Conservation (phyloP, 1,140 invertebrate genomes). For the Aporrectodea caliginosa region DNA sequence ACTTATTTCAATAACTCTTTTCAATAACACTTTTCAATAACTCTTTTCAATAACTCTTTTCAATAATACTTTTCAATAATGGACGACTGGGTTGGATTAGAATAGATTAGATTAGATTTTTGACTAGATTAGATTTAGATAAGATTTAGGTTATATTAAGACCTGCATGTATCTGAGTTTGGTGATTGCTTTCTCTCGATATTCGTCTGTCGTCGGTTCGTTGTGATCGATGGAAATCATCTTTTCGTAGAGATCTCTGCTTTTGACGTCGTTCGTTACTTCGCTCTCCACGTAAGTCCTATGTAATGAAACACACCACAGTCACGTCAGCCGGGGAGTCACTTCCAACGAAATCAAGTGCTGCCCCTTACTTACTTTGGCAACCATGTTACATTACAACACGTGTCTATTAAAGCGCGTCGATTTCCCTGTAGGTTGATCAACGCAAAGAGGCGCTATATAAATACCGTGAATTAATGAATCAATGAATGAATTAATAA, state of each 20-base stretch:
- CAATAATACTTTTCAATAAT: background rate
- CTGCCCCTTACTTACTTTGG: too few species aligned
- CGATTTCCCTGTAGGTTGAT: too few species aligned
- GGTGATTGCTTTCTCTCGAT: conserved; percentile 81
- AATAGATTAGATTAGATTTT: background rate
- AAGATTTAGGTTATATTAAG: background rate
- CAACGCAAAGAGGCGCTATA: too few species aligned
- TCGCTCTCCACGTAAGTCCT: conserved; percentile 88
- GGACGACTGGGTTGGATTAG: too few species aligned
- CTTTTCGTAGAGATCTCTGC: conserved; percentile 91
- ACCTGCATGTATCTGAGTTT: conserved; percentile 96
- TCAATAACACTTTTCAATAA: background rate
- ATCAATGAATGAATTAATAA: too few species aligned
- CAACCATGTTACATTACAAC: too few species aligned
- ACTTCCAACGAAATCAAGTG: too few species aligned
- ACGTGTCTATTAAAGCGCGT: too few species aligned
- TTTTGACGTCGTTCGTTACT: conserved; percentile 67
- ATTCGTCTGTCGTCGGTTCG: conserved; percentile 86
- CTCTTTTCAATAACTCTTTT: background rate
- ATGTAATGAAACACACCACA: too few species aligned
- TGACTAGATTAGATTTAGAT: background rate
- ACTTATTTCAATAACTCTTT: background rate
- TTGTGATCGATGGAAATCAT: conserved; percentile 89
- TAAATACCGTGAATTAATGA: too few species aligned
- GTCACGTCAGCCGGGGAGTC: background rate